Evolutionary conservation across 1,140 invertebrate species (phyloP).

Genomic region (Euura lappo): DNA sequence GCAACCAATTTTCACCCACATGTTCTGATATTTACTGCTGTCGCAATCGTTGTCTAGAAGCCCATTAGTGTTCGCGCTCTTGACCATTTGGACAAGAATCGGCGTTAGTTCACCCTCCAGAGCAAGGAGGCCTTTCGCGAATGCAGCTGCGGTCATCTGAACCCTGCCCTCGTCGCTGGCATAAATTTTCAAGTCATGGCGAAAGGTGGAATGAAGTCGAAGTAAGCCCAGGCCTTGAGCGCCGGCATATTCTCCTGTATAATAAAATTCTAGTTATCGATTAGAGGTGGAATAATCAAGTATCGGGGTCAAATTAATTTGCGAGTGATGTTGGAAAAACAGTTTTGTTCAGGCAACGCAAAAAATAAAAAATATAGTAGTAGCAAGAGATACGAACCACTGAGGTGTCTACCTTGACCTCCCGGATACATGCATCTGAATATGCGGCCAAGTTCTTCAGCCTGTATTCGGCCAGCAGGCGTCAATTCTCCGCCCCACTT

Average conservation of each 20-base stretch:
- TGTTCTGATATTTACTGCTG: conserved; percentile 93
- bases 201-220: conserved; percentile 95
- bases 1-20: conserved; percentile 68
- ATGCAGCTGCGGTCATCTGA: conserved; percentile 99
- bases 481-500: conserved; percentile 99
- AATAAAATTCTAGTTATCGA: conserved; percentile 34
- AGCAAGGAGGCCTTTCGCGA: conserved; percentile 96
- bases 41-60: conserved; percentile 97
- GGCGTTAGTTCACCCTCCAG: conserved; percentile 98
- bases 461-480: conserved; percentile 95
- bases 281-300: conserved; percentile 7
- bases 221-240: conserved; percentile 92
- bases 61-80: conserved; percentile 98
- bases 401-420: conserved; percentile 83
- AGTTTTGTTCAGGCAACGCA: conserved; percentile 4
- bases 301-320: not conserved
- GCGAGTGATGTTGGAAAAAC: conserved; percentile 19
- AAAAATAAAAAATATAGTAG: conserved; percentile 38
- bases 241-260: conserved; percentile 83
- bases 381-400: conserved; percentile 67
- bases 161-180: conserved; percentile 98
- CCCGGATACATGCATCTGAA: conserved; percentile 99
- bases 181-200: conserved; percentile 99
- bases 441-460: conserved; percentile 96
- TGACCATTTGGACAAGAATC: conserved; percentile 99